Conservation (phyloP, 2,113 vertebrate species). For the Ploceus nigricollis region DNA sequence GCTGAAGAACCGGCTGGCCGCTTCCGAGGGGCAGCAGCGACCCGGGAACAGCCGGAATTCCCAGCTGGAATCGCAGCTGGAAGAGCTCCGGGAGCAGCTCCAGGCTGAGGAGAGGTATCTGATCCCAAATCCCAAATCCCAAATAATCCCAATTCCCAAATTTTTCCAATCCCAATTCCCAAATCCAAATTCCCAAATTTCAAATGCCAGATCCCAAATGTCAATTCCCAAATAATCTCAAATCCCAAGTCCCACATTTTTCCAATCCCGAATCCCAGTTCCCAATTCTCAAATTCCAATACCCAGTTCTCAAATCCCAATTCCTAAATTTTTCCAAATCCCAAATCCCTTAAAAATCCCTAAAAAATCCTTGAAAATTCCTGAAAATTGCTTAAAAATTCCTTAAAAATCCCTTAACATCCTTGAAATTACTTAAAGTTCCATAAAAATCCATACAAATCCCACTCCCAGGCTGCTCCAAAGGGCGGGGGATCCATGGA, state of each 20-base stretch:
- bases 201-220: too few species aligned
- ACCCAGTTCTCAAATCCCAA: not conserved
- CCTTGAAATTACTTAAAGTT: not conserved
- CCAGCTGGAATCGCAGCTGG: not conserved
- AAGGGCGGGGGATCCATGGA: not conserved
- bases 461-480: not conserved
- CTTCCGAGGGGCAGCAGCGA: not conserved
- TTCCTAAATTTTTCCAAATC: not conserved
- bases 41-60: not conserved
- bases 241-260: too few species aligned
- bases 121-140: not conserved
- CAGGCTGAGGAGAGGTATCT: not conserved
- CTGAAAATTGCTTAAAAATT: not conserved
- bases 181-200: too few species aligned
- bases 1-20: not conserved
- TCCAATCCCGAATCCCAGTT: too few species aligned
- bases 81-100: not conserved
- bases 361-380: not conserved
- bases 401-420: not conserved
- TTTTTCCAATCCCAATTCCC: too few species aligned
- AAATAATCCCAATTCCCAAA: too few species aligned
- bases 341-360: not conserved
- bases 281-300: too few species aligned
- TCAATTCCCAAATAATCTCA: too few species aligned
- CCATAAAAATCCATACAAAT: not conserved